phyloP scores from a whole-genome alignment of 2,113 vertebrate species.

The Chunga burmeisteri region DNA sequence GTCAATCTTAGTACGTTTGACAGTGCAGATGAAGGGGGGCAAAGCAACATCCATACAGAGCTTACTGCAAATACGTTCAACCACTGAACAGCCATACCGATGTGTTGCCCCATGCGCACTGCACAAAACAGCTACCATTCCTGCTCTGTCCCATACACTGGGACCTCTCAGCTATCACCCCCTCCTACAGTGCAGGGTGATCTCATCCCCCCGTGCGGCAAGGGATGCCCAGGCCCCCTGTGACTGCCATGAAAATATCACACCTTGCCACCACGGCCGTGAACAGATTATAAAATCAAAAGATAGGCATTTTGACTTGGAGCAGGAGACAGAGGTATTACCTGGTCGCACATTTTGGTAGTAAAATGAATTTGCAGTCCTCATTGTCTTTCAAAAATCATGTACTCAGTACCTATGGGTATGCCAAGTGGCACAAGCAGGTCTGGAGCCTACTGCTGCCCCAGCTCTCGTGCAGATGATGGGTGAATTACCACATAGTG shows the following conservation, averaged over 20 bases:
- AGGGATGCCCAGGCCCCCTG: neutral
- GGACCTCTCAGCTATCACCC: neutral
- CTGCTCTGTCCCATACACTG: accelerated
- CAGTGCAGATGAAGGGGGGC: neutral
- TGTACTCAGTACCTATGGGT: accelerated
- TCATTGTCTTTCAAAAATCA: neutral
- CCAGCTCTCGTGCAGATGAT: neutral
- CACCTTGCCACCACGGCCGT: neutral
- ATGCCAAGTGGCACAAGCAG: neutral
- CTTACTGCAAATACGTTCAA: neutral
- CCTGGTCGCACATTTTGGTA: accelerated
- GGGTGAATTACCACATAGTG: neutral
- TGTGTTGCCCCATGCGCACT: accelerated
- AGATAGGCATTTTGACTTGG: neutral
- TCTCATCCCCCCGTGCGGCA: accelerated
- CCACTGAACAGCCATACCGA: neutral
- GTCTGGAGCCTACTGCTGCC: neutral
- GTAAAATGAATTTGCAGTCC: neutral
- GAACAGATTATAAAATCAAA: neutral
- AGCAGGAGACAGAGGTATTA: neutral
- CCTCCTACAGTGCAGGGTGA: neutral
- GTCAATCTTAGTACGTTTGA: neutral
- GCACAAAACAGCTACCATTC: accelerated
- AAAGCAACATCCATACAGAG: neutral
- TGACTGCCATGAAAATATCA: neutral